Evolutionary conservation across 2,797 vertebrate genomes (phyloP), one percentile per base, ranked within the genome.

Genomic region (Pseudopleuronectes americanus): DNA sequence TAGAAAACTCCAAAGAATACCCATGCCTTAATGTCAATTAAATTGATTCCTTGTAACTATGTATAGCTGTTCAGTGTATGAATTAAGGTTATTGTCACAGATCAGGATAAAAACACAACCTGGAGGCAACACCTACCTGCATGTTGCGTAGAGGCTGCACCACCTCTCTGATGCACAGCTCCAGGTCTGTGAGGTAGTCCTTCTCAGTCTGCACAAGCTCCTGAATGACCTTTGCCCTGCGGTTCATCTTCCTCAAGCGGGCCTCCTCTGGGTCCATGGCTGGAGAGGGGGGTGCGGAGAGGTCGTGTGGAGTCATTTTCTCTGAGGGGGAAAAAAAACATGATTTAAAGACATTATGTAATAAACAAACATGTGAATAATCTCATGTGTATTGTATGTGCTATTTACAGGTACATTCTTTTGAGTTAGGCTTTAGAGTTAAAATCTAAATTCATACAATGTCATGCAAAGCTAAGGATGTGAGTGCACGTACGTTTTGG

Each of bases 151-250:
- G 90, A 26, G 97, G 98, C 79, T 95, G 95, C 65, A 99, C 93
- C 79, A 99, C 96, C 77, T 97, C 96, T 82, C 80, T 93, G 82
- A 98, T 93, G 74, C 96, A 99, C 68, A 98, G 93, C 81, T 97
- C 95, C 89, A 99, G 84, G 69, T 97, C 94, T 0, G 84, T 95
- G 81, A 97, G 91, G 75, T 94, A 98, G 86, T 98, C 97, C 62
- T 87, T 96, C 73, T 99, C 98, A 0, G 98, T 99, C 92, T 97
- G 96, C 52, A 97, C 76, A 19, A 99, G 94, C 79, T 99, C 98
- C 68, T 94, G 67, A 0, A 98, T 96, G 88, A 99, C 95, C 85
- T 97, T 99, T 8, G 88, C 92, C 71, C 98, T 95, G 75, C 91
- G 97, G 45, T 83, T 92, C 96, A 99, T 98, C 94, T 97, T 96